These are phyloP conservation scores for Arenicola marina DNA, from an alignment of 2,888 invertebrate species.

Conservation along the genomic window DNA sequence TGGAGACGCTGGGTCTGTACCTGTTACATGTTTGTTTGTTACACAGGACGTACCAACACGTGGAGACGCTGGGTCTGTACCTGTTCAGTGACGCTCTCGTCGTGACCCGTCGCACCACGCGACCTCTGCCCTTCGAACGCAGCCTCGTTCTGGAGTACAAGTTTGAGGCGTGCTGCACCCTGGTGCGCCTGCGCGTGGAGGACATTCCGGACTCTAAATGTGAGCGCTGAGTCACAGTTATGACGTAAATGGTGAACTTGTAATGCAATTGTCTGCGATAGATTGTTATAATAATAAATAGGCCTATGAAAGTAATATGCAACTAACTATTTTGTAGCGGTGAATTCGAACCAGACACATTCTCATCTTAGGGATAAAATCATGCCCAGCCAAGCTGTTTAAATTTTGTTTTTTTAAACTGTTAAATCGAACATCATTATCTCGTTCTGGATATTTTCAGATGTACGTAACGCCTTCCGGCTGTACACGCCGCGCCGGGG, in stretches of 20 bases:
- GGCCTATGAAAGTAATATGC: too few species aligned
- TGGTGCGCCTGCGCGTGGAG: conserved; percentile 44
- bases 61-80: conserved; percentile 52
- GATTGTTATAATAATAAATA: too few species aligned
- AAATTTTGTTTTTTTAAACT: background rate
- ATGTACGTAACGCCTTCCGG: conserved; percentile 49
- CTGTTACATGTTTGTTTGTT: background rate
- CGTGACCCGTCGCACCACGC: conserved; percentile 48
- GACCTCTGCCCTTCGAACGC: conserved; percentile 53
- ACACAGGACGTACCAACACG: conserved; percentile 51
- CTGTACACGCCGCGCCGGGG: conserved; percentile 46
- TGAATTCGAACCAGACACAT: too few species aligned
- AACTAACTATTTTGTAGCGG: too few species aligned
- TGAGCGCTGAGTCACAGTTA: conserved; percentile 32
- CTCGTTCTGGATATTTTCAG: conserved; percentile 35
- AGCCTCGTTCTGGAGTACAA: conserved; percentile 47
- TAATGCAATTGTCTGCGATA: too few species aligned
- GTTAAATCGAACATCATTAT: background rate
- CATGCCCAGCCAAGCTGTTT: background rate
- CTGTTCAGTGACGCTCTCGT: conserved; percentile 58
- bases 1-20: too few species aligned
- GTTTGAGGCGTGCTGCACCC: conserved; percentile 46
- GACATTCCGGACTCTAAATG: conserved; percentile 57
- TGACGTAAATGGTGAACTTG: too few species aligned
- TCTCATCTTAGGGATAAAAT: background rate